Conservation (phyloP, 2,113 vertebrate species). For the Pelmatolapia mariae region DNA sequence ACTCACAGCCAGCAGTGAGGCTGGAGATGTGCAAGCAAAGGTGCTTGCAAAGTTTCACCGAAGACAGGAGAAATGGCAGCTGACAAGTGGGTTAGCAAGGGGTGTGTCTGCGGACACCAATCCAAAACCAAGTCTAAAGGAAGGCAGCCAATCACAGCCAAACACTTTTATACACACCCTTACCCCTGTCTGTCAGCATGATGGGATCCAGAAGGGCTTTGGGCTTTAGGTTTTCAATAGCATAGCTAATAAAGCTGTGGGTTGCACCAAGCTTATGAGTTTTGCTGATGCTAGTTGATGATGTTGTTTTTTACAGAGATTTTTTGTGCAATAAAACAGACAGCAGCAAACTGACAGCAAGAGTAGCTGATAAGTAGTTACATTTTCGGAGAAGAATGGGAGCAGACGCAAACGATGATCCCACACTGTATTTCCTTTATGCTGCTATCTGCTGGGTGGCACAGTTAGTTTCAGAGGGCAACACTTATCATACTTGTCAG, state of each 20-base stretch:
- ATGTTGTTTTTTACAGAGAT: neutral
- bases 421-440: neutral
- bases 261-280: neutral
- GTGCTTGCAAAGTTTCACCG: neutral
- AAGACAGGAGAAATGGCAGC: neutral
- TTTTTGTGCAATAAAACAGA: neutral
- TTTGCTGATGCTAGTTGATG: neutral
- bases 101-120: constrained; percentile 31
- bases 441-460: neutral
- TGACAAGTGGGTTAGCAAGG: neutral
- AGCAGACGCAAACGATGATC: neutral
- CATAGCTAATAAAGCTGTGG: neutral
- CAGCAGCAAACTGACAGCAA: neutral
- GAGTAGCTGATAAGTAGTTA: neutral
- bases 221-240: neutral
- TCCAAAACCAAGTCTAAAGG: neutral
- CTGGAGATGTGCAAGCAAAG: neutral
- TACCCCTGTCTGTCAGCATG: neutral
- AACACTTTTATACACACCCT: neutral
- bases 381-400: neutral
- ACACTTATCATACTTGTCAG: neutral
- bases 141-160: constrained; percentile 8
- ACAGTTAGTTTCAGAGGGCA: neutral
- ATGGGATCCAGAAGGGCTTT: neutral
- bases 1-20: neutral